phyloP scores from a whole-genome alignment of 2,113 vertebrate genomes.

The Corapipo altera region DNA sequence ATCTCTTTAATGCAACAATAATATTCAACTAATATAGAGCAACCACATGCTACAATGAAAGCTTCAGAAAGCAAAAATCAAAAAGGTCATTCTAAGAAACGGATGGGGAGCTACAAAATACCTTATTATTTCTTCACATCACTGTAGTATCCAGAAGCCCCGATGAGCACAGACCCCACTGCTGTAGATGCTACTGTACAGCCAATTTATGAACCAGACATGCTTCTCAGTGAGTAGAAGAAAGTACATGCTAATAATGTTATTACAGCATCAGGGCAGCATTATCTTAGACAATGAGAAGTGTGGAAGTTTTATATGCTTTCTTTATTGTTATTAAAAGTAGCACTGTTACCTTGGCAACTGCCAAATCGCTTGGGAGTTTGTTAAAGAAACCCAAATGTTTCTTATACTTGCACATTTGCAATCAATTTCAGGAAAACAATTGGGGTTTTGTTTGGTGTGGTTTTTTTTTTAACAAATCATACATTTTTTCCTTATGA shows the following conservation, averaged over 20 bases:
- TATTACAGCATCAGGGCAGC: slow-evolving; percentile 8
- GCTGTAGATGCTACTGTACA: background rate
- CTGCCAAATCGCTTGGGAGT: slow-evolving; percentile 48
- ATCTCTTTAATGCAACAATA: background rate
- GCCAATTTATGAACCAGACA: background rate
- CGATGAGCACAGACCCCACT: background rate
- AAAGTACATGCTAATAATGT: slow-evolving; percentile 2
- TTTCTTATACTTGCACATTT: slow-evolving; percentile 62
- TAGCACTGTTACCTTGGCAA: slow-evolving; percentile 71
- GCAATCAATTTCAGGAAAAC: slow-evolving; percentile 57
- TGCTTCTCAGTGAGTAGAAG: slow-evolving; percentile 3
- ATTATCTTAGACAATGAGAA: slow-evolving; percentile 51
- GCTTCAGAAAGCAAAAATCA: background rate
- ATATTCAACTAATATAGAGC: background rate
- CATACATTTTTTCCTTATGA: slow-evolving; percentile 19
- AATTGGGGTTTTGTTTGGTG: background rate
- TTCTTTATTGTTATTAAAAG: slow-evolving; percentile 71
- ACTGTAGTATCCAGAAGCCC: background rate
- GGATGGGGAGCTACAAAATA: background rate
- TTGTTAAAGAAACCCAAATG: slow-evolving; percentile 61
- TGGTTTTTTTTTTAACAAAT: background rate
- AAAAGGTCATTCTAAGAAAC: background rate
- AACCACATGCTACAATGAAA: background rate
- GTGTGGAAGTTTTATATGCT: slow-evolving; percentile 55
- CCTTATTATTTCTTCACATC: background rate